Conservation (phyloP, 1,140 invertebrate species). For the Drosophila aff. region DNA sequence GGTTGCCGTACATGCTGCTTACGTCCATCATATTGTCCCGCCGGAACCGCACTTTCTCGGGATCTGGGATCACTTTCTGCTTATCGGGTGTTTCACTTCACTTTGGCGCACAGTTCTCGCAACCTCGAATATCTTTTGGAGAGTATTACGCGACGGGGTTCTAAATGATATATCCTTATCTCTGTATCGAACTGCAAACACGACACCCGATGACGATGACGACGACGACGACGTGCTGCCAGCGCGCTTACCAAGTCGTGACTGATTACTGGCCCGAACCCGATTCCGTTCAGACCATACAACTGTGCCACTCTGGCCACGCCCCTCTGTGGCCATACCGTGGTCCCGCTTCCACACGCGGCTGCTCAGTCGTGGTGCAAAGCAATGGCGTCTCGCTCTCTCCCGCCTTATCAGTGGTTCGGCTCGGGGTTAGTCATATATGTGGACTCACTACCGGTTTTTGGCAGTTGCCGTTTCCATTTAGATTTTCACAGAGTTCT, state of each 20-base stretch:
- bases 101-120: conserved; percentile 34
- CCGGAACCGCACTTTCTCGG: conserved; percentile 54
- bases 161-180: conserved; percentile 26
- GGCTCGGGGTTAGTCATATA: conserved; percentile 70
- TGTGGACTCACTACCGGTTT: conserved; percentile 61
- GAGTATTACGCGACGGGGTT: conserved; percentile 33
- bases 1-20: conserved; percentile 90
- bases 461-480: conserved; percentile 67
- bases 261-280: conserved; percentile 68
- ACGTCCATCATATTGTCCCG: conserved; percentile 88
- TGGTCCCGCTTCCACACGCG: conserved; percentile 11
- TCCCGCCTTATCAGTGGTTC: conserved; percentile 54
- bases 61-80: conserved; percentile 5
- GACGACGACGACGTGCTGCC: conserved; percentile 76
- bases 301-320: conserved; percentile 49
- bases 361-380: neutral
- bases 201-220: conserved; percentile 43
- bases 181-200: conserved; percentile 38
- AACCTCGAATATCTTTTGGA: conserved; percentile 6
- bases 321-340: conserved; percentile 18
- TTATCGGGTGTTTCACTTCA: conserved; percentile 27
- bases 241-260: conserved; percentile 79
- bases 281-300: conserved; percentile 41
- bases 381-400: conserved; percentile 33
- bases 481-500: conserved; percentile 45